A percentile compares a stretch with the other conserved stretches of the same genome.
These are phyloP conservation scores for Molossus molossus DNA, from an alignment of 2,797 vertebrate species.

Conservation along the genomic window DNA sequence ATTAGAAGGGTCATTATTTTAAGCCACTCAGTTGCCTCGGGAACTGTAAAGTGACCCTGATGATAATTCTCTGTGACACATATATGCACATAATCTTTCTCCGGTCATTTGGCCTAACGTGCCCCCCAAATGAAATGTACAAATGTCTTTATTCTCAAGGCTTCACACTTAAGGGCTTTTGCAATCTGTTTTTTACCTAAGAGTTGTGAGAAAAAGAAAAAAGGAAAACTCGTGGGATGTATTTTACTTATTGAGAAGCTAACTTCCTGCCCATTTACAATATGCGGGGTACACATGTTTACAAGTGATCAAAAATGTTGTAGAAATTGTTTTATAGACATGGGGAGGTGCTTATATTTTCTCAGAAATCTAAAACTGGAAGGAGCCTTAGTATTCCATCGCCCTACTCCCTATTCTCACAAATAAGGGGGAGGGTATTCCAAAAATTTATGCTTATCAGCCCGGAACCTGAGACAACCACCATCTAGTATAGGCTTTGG, in stretches of 20 bases:
- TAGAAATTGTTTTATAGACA: background rate
- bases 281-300: background rate
- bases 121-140: constrained; percentile 7
- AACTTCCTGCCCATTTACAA: background rate
- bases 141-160: constrained; percentile 12
- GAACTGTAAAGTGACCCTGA: constrained; percentile 3
- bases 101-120: constrained; percentile 46
- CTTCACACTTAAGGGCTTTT: background rate
- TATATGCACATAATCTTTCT: background rate
- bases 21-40: background rate
- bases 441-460: background rate
- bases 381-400: background rate
- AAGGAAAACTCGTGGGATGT: background rate
- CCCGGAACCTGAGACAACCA: background rate
- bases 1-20: constrained; percentile 69
- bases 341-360: background rate
- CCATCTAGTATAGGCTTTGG: background rate
- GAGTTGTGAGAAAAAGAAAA: background rate
- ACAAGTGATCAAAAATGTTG: background rate
- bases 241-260: constrained; percentile 37
- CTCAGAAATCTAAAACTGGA: constrained; percentile 6
- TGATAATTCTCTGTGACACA: constrained; percentile 14
- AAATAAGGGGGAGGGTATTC: background rate
- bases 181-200: background rate
- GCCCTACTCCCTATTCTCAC: background rate